Base-by-base conservation (phyloP, 1,140 invertebrate genomes). In the Triops longicaudatus region DNA sequence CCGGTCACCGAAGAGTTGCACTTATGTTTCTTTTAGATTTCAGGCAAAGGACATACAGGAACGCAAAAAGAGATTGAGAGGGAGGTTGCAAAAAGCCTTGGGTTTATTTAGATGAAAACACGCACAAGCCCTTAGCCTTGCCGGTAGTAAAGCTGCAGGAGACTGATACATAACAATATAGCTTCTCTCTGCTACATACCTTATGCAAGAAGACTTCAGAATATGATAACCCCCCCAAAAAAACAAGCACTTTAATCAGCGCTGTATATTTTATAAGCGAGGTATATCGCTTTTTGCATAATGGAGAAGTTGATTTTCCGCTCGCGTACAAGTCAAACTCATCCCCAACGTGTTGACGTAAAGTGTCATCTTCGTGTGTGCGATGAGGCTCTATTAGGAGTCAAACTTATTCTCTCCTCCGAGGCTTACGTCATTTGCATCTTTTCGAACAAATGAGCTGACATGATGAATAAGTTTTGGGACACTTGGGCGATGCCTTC, bases 341-440 rank as follows among this genome's bases (percentile, higher is more conserved):
- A 63, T 63, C 50, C n/a, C 50, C 14, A 22, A 22, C 22, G 50
- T 63, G 14, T 63, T 63, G 50, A 63, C 50, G 22, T 63, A 63
- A 44, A 63, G 50, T 63, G 50, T 63, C 50, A 63, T 63, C 50
- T n/a, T 63, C 50, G 6, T 63, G 14, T 63, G 50, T 63, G 17
- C 5, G 50, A 63, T 63, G 17, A 63, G n/a, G 22, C 50, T 63
- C 50, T 14, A 14, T 22, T 5, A 63, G 6, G 50, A 63, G 50
- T 63, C 14, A 63, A 37, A 37, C 31, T 37, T 37, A 4, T 37
- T 7, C 50, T 63, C 50, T 63, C 22, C n/a, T 17, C 14, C 50
- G 14, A 63, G 50, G 50, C 50, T 22, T 63, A 22, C 50, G 50
- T 63, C 50, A 63, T 63, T 63, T 63, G 50, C 50, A 63, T 63